A percentile compares a stretch with the other conserved stretches of the same genome.
Conservation (phyloP, 2,113 vertebrate species). For the Thalassoma bifasciatum region DNA sequence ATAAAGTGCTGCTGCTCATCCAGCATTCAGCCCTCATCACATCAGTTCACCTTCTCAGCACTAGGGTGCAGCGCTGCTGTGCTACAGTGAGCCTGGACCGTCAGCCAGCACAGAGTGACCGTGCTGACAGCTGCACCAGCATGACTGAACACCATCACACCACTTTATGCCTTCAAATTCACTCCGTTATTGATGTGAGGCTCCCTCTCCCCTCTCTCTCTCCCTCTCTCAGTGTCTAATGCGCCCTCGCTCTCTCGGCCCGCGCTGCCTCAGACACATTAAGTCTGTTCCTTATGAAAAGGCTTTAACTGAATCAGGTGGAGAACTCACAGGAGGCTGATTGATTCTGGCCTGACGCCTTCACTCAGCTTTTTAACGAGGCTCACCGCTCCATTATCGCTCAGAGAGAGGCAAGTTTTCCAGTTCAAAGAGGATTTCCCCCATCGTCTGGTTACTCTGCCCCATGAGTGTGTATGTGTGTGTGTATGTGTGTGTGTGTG, state of each 20-base stretch:
- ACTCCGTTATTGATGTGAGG: not conserved
- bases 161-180: not conserved
- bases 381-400: slow-evolving; percentile 23
- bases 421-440: slow-evolving; percentile 34
- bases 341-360: slow-evolving; percentile 67
- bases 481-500: slow-evolving; percentile 3
- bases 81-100: slow-evolving; percentile 5
- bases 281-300: slow-evolving; percentile 63
- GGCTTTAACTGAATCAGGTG: slow-evolving; percentile 72
- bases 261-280: slow-evolving; percentile 37
- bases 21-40: not conserved
- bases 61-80: slow-evolving; percentile 47
- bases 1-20: not conserved
- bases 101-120: not conserved
- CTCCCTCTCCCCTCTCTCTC: not conserved
- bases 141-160: not conserved
- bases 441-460: slow-evolving; percentile 1
- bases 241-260: not conserved
- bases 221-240: not conserved
- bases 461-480: not conserved
- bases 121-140: not conserved
- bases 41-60: slow-evolving; percentile 41
- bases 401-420: slow-evolving; percentile 23
- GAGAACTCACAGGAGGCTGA: slow-evolving; percentile 65
- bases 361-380: slow-evolving; percentile 54